Conservation (phyloP, 2,797 vertebrate species). For the Galaxias olidus region DNA sequence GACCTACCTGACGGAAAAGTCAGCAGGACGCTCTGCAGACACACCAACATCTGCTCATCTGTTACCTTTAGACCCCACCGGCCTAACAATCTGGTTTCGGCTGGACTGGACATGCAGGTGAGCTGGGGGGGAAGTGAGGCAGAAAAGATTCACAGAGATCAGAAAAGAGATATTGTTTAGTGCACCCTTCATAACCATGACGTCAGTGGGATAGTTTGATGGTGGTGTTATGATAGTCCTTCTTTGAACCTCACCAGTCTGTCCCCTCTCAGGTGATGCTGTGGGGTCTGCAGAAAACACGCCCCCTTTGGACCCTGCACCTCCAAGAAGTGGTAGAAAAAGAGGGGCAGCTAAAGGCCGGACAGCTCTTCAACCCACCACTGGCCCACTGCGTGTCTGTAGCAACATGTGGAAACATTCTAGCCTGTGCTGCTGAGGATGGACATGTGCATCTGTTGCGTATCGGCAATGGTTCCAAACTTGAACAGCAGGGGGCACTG, state of each 20-base stretch:
- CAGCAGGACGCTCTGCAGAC: conserved; percentile 83
- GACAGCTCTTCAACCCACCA: conserved; percentile 92
- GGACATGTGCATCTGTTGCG: conserved; percentile 86
- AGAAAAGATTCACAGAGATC: not conserved
- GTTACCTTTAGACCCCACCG: conserved; percentile 90
- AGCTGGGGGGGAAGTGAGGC: conserved; percentile 26
- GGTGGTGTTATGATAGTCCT: not conserved
- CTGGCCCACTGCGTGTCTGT: conserved; percentile 89
- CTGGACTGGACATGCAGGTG: conserved; percentile 98
- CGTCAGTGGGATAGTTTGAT: not conserved
- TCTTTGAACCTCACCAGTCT: not conserved
- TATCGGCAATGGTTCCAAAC: conserved; percentile 80
- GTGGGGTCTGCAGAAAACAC: conserved; percentile 92
- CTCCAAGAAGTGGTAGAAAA: conserved; percentile 82
- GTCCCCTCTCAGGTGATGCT: conserved; percentile 82
- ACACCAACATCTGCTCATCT: conserved; percentile 95
- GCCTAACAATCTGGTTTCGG: conserved; percentile 91
- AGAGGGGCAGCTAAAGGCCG: conserved; percentile 66
- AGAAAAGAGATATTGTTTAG: not conserved
- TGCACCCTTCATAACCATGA: too few relatives aligned
- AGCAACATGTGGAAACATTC: conserved; percentile 84
- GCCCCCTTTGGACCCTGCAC: conserved; percentile 86
- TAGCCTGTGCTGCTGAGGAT: conserved; percentile 90
- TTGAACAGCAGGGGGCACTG: conserved; percentile 79
- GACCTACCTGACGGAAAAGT: conserved; percentile 85